Base-by-base conservation (phyloP, 2,797 vertebrate genomes). In the Gobionotothen gibberifrons region DNA sequence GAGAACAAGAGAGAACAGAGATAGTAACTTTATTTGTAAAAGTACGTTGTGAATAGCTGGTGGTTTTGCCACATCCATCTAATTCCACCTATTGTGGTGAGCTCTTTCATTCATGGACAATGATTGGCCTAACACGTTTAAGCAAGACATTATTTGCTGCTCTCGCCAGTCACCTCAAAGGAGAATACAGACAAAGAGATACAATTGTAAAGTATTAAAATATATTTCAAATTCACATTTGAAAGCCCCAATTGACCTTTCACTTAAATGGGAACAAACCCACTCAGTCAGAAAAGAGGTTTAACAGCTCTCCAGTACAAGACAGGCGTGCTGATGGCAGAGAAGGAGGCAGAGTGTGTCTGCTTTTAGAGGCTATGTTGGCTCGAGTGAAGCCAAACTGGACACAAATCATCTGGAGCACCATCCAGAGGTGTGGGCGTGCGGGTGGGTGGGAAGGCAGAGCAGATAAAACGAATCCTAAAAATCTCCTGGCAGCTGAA, bases 401-500 rank as follows among this genome's bases (percentile, higher is more conserved):
- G 90, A 93, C 91, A 85, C 85, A 90, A 85, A 92, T 92, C 90
- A 93, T 91, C 83, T 89, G 91, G 84, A 90, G 85, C 83, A 74
- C 78, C 76, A 79, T 89, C 85, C 87, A 90, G 87, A 86, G 79
- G 90, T 86, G 87, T 75, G 88, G 84, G 85, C 9, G 81, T 69
- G 80, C 78, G 85, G 79, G 83, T 84, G 87, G 84, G 82, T 79
- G 85, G 88, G 70, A 81, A 86, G 83, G 87, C 85, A 86, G 85
- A 87, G 87, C 89, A 92, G 90, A 94, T 94, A 90, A 93, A 93
- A 90, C 84, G 58, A 84, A 90, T 85, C 88, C 87, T 88, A 90
- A 92, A 93, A 90, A 91, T 92, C 92, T 90, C 79, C 89, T 93
- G 93, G 92, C 92, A 91, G 90, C 85, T 85, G 90, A 90, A 91